Conservation (phyloP, 1,140 invertebrate species). For the Eubasilissa regina region DNA sequence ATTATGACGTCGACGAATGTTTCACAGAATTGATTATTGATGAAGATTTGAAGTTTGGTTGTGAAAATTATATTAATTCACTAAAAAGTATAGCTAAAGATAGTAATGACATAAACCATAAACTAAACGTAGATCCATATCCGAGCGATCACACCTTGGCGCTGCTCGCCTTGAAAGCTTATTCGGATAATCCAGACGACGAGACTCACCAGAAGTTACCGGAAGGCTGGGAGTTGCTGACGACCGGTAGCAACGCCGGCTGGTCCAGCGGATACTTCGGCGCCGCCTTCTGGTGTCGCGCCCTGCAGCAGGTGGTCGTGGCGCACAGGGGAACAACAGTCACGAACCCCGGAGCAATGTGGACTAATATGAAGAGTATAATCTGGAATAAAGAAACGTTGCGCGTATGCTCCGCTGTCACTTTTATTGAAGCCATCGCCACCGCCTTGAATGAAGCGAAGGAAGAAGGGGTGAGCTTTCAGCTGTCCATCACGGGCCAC, state of each 20-base stretch:
- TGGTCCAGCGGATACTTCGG: neutral
- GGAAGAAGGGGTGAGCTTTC: too few species aligned
- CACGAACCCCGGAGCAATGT: neutral
- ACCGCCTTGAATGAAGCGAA: neutral
- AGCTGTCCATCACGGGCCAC: constrained; percentile 1
- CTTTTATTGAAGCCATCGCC: neutral
- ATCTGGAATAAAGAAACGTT: neutral
- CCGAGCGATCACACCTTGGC: too few species aligned
- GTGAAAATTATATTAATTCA: too few species aligned
- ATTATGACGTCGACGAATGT: too few species aligned
- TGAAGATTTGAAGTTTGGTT: too few species aligned
- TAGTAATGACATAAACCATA: too few species aligned
- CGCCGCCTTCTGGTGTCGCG: neutral
- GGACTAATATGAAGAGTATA: neutral
- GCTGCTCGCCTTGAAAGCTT: too few species aligned
- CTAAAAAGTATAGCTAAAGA: too few species aligned
- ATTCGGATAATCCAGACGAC: too few species aligned
- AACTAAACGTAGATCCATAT: too few species aligned
- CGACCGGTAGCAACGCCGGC: neutral
- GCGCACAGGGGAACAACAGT: neutral
- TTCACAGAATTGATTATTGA: too few species aligned
- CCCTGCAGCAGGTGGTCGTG: neutral
- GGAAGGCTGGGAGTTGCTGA: neutral
- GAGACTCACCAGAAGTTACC: too few species aligned
- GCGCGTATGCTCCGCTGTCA: neutral